Base-by-base conservation (phyloP, 2,797 vertebrate genomes). In the Thripadectes ignobilis region DNA sequence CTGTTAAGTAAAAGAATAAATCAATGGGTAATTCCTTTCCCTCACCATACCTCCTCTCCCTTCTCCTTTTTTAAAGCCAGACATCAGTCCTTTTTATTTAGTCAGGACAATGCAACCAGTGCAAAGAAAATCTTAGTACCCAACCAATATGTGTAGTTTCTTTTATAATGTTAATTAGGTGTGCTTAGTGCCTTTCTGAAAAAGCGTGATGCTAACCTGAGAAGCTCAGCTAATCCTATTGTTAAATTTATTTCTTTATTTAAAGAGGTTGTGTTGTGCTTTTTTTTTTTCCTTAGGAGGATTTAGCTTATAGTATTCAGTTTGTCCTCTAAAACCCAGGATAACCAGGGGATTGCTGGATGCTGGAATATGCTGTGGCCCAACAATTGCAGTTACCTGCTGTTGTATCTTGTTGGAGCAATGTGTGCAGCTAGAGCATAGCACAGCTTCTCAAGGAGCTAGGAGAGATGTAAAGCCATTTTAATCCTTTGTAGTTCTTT, bases 1-100 rank as follows among this genome's bases (percentile, higher is more conserved):
- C 89, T 90, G 83, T 92, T 96, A 95, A 97, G 51, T 93, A 93
- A 89, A 91, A 95, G 51, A 96, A 96, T 97, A 96, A 96, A 96
- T 95, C 95, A 97, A 49, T 66, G 79, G 66, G 62, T 88, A 94
- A 95, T 94, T 93, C 90, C 54, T 95, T 97, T 93, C 59, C 93
- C 69, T 78, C 62, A 51, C 66, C 12, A 49, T 66, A 78, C 32
- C 18, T 86, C 16, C 52, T 85, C 74, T 82, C 74, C 29, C 59
- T 81, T 72, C 61, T 66, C 34, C 38, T 76, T 93, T 93, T 96
- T 94, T 94, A 92, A 93, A 94, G 66, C 17, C 48, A 93, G 66
- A 76, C 79, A 90, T 95, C 79, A 91, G 39, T 92, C 58, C 76
- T 89, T 94, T 92, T 93, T 88, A 93, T 94, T 94, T 84, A 91